phyloP scores from a whole-genome alignment of 2,113 vertebrate genomes.

The Athene noctua region DNA sequence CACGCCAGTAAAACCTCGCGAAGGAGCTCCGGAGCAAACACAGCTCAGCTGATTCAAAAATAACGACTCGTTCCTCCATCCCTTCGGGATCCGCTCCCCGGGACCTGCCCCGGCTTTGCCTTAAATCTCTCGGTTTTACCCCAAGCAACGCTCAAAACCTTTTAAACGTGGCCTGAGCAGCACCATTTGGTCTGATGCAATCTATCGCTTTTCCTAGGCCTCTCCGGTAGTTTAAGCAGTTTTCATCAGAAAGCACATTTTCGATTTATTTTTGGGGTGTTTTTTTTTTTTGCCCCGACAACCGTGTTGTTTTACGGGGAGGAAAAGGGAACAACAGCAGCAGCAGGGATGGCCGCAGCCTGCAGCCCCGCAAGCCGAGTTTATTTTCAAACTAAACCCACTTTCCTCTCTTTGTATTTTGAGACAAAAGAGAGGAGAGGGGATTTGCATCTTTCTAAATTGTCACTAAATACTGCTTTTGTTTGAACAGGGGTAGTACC shows the following conservation, averaged over 20 bases:
- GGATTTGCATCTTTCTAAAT: neutral
- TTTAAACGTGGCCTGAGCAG: neutral
- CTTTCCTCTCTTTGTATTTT: neutral
- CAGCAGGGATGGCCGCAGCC: neutral
- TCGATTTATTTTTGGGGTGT: neutral
- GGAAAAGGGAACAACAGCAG: neutral
- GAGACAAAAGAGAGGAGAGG: neutral
- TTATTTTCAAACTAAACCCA: neutral
- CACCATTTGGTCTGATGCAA: neutral
- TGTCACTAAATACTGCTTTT: neutral
- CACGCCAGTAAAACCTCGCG: neutral
- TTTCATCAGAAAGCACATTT: neutral
- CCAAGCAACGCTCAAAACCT: neutral
- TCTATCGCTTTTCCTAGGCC: neutral
- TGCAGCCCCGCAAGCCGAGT: neutral
- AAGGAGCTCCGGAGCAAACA: neutral
- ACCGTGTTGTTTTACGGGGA: neutral
- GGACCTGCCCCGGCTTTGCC: neutral
- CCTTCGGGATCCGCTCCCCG: neutral
- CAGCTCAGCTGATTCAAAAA: too few relatives aligned
- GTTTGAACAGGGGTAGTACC: neutral
- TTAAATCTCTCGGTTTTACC: neutral
- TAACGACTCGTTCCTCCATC: neutral
- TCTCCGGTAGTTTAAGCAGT: neutral
- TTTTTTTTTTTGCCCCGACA: too few relatives aligned